Evolutionary conservation across 2,113 vertebrate species (phyloP).

Genomic region (Tichodroma muraria): DNA sequence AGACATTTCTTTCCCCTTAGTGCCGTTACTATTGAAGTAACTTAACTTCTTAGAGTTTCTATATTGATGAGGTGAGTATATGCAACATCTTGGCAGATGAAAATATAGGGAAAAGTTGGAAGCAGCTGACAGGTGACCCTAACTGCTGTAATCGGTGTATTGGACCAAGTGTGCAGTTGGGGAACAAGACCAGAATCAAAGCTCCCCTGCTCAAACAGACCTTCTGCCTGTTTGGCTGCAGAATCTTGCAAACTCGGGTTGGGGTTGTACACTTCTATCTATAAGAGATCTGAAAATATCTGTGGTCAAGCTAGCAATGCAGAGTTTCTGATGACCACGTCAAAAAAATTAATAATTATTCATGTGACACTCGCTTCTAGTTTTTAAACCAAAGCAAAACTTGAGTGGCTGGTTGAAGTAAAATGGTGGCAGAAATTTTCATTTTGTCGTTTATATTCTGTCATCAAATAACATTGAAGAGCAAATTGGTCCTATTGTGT

Average conservation of each 20-base stretch:
- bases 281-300: not conserved
- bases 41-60: not conserved
- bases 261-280: not conserved
- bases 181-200: not conserved
- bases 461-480: not conserved
- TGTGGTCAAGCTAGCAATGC: not conserved
- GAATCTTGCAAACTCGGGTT: not conserved
- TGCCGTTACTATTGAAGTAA: not conserved
- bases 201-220: not conserved
- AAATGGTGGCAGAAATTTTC: not conserved
- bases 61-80: not conserved
- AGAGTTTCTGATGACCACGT: not conserved
- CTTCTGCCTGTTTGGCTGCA: not conserved
- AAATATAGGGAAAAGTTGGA: not conserved
- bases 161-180: not conserved
- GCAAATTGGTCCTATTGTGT: not conserved
- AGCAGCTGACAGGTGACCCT: not conserved
- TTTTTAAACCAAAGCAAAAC: not conserved
- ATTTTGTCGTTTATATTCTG: not conserved
- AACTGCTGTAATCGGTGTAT: not conserved
- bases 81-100: not conserved
- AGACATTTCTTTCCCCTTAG: not conserved
- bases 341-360: not conserved
- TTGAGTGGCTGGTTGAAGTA: not conserved
- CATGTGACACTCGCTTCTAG: not conserved